phyloP scores from a whole-genome alignment of 2,113 vertebrate genomes.

The Lepisosteus oculatus region DNA sequence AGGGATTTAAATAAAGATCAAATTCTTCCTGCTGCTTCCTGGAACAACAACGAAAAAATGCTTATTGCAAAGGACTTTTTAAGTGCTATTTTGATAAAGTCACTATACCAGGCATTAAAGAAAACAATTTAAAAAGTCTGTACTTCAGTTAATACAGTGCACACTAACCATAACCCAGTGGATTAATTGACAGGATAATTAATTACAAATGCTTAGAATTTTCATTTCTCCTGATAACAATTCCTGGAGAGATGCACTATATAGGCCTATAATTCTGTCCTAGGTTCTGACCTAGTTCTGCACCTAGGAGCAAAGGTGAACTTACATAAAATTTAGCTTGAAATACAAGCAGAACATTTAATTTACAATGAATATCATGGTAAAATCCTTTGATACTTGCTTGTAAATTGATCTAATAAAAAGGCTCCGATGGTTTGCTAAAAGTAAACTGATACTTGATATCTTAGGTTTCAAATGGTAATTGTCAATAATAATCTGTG shows the following conservation, averaged over 20 bases:
- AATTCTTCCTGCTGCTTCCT: slow-evolving; percentile 59
- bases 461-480: too few species aligned
- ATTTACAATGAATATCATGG: too few species aligned
- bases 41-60: not conserved
- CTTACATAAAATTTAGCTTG: too few species aligned
- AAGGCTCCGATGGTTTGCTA: too few species aligned
- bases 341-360: too few species aligned
- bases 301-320: too few species aligned
- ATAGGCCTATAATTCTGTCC: slow-evolving; percentile 42
- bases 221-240: slow-evolving; percentile 61
- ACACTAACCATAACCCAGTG: slow-evolving; percentile 15
- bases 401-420: too few species aligned
- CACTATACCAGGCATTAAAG: not conserved
- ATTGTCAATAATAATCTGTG: too few species aligned
- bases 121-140: too few species aligned
- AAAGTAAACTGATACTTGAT: too few species aligned
- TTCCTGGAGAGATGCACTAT: slow-evolving; percentile 56
- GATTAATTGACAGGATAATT: slow-evolving; percentile 72
- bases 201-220: slow-evolving; percentile 66
- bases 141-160: not conserved
- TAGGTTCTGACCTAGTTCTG: too few species aligned
- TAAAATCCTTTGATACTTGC: too few species aligned
- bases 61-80: not conserved
- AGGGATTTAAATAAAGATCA: slow-evolving; percentile 70
- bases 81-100: not conserved